These are phyloP conservation scores for Lordiphosa andalusiaca DNA, from an alignment of 2,888 invertebrate genomes.

Conservation along the genomic window DNA sequence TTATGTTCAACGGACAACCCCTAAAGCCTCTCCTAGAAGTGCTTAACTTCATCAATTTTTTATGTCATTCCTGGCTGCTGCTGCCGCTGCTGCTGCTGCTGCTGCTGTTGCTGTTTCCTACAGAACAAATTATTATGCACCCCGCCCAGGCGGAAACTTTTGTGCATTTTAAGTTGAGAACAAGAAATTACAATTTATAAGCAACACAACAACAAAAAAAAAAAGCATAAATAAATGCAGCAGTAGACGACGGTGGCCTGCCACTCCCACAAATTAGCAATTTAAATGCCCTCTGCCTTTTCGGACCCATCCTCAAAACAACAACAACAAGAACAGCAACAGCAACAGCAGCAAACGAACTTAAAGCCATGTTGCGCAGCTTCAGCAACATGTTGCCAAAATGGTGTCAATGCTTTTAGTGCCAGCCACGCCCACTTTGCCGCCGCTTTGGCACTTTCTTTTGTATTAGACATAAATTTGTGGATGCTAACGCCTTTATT, in stretches of 20 bases:
- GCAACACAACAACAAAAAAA: slow-evolving; percentile 34
- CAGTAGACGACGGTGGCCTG: slow-evolving; percentile 6
- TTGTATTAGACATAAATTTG: slow-evolving; percentile 41
- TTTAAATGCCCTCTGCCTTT: slow-evolving; percentile 26
- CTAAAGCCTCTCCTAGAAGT: too few relatives aligned
- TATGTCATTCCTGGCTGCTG: too few relatives aligned
- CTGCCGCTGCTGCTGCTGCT: too few relatives aligned
- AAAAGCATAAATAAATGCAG: slow-evolving; percentile 40
- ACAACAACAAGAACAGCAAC: not conserved
- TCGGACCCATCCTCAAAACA: slow-evolving; percentile 1
- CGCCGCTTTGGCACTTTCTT: slow-evolving; percentile 52
- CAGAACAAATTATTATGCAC: too few relatives aligned
- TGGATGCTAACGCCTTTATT: slow-evolving; percentile 41
- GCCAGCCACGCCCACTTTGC: slow-evolving; percentile 36
- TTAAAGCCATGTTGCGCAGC: slow-evolving; percentile 1
- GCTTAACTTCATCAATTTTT: too few relatives aligned
- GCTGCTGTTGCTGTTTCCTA: too few relatives aligned
- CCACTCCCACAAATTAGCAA: slow-evolving; percentile 37
- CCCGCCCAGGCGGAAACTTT: slow-evolving; percentile 17
- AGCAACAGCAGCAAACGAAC: not conserved
- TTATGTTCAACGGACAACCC: too few relatives aligned
- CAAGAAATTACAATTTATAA: slow-evolving; percentile 45
- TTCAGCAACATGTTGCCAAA: slow-evolving; percentile 1
- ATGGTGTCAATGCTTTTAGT: slow-evolving; percentile 15
- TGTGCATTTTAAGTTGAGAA: slow-evolving; percentile 37